Evolutionary conservation across 2,113 vertebrate genomes (phyloP).

Genomic region (Barnardius zonarius): DNA sequence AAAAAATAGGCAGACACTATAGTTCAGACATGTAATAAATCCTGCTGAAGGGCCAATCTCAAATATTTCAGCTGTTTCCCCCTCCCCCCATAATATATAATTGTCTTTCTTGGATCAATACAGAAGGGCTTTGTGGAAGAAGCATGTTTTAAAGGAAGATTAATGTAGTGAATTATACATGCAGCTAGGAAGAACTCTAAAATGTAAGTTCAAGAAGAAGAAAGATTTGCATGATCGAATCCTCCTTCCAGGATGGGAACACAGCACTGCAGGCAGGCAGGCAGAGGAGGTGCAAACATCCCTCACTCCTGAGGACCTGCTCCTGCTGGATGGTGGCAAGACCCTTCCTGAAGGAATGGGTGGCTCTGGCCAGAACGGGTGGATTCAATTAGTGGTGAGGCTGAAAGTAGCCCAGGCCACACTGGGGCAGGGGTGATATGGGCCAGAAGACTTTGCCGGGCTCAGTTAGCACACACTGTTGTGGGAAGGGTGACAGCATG

Average conservation of each 20-base stretch:
- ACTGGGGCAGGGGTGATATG: neutral
- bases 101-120: slow-evolving; percentile 70
- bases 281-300: neutral
- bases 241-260: neutral
- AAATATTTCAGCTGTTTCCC: slow-evolving; percentile 54
- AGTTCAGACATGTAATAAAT: slow-evolving; percentile 57
- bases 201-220: slow-evolving; percentile 13
- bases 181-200: slow-evolving; percentile 45
- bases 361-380: neutral
- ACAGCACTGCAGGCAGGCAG: neutral
- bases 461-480: rapidly evolving
- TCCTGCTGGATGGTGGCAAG: neutral
- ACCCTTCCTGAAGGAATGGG: neutral
- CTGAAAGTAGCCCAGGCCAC: neutral
- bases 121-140: slow-evolving; percentile 68
- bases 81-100: slow-evolving; percentile 6
- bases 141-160: slow-evolving; percentile 36
- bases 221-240: neutral
- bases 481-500: neutral
- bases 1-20: slow-evolving; percentile 68
- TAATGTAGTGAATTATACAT: slow-evolving; percentile 23
- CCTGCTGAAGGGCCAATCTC: slow-evolving; percentile 51
- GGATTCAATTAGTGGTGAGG: rapidly evolving
- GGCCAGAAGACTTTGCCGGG: neutral
- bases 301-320: neutral